These are phyloP conservation scores for Brachypteracias leptosomus DNA, from an alignment of 2,113 vertebrate genomes.

Conservation along the genomic window DNA sequence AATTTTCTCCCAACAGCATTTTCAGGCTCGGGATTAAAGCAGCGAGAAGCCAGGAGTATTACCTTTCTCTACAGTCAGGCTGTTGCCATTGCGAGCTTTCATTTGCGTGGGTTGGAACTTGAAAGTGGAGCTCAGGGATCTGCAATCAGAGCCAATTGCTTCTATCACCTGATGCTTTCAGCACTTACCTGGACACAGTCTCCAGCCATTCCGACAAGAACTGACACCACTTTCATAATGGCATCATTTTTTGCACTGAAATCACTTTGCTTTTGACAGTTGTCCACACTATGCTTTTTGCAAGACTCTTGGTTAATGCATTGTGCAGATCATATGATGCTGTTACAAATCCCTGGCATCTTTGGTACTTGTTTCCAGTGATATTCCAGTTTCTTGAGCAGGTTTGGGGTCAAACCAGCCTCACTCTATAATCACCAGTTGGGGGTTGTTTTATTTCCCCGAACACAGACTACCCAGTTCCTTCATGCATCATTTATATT, in stretches of 20 bases:
- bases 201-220: background rate
- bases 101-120: background rate
- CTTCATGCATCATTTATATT: constrained; percentile 56
- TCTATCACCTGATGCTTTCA: background rate
- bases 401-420: constrained; percentile 1
- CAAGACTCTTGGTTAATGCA: background rate
- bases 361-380: background rate
- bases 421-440: background rate
- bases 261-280: background rate
- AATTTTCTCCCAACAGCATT: background rate
- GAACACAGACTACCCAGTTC: constrained; percentile 7
- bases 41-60: background rate
- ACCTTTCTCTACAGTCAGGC: background rate
- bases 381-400: background rate
- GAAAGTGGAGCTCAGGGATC: background rate
- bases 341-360: background rate
- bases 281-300: background rate
- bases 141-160: background rate
- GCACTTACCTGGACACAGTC: background rate
- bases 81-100: background rate
- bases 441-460: constrained; percentile 41
- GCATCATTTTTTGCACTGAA: background rate
- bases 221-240: background rate
- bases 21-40: background rate
- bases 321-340: background rate